Evolutionary conservation across 2,113 vertebrate species (phyloP).

Genomic region (Speoplatyrhinus poulsoni): DNA sequence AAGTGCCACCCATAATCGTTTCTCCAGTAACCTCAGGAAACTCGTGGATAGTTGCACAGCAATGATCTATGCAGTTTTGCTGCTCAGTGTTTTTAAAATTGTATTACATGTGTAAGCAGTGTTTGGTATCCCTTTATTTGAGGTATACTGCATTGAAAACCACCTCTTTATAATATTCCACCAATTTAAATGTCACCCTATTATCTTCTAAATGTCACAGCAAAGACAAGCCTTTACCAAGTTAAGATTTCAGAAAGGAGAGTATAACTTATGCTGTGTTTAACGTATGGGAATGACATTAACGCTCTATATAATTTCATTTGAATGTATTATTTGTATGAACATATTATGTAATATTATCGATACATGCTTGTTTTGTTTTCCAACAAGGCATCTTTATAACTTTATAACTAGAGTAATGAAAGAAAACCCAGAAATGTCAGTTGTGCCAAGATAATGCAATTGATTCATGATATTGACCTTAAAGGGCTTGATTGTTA

Average conservation of each 20-base stretch:
- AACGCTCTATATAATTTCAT: not conserved
- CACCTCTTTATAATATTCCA: conserved; percentile 12
- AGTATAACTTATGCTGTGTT: conserved; percentile 26
- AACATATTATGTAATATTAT: not conserved
- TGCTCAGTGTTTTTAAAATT: too few relatives aligned
- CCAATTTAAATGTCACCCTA: conserved; percentile 61
- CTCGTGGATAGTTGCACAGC: too few relatives aligned
- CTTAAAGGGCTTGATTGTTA: not conserved
- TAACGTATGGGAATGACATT: conserved; percentile 20
- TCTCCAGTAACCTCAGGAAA: too few relatives aligned
- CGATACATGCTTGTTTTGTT: not conserved
- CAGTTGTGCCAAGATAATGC: not conserved
- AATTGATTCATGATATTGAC: conserved; percentile 25
- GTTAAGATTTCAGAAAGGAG: conserved; percentile 29
- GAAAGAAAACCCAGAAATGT: conserved; percentile 12
- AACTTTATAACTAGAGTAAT: not conserved
- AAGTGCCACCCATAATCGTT: too few relatives aligned
- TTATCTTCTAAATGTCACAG: conserved; percentile 67
- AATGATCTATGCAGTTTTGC: too few relatives aligned
- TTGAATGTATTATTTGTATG: conserved; percentile 9
- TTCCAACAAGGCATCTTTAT: not conserved
- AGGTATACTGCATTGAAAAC: too few relatives aligned
- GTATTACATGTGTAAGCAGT: too few relatives aligned
- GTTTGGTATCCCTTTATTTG: too few relatives aligned
- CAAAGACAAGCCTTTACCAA: conserved; percentile 48